Conservation (phyloP, 1,140 invertebrate genomes). For the Sesamia nonagrioides region DNA sequence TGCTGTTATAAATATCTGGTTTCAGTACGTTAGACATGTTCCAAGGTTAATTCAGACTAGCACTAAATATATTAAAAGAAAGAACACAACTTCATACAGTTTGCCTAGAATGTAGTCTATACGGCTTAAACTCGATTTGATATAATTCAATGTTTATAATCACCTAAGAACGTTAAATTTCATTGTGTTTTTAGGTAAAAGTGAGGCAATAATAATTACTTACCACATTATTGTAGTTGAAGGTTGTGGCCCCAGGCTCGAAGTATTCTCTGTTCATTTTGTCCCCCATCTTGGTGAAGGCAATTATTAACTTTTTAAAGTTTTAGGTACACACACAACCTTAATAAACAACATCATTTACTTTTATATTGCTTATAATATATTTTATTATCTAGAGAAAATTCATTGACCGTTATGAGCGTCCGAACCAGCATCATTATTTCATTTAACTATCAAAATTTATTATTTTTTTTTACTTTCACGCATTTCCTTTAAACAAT, state of each 20-base stretch:
- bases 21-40: conserved; percentile 16
- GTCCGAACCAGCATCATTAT: conserved; percentile 76
- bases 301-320: conserved; percentile 63
- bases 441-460: neutral
- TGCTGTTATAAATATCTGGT: conserved; percentile 13
- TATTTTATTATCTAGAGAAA: conserved; percentile 52
- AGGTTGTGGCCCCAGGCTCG: conserved; percentile 74
- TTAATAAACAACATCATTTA: conserved; percentile 51
- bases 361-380: conserved; percentile 57
- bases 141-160: neutral
- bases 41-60: conserved; percentile 39
- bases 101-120: neutral
- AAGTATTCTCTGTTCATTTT: conserved; percentile 82
- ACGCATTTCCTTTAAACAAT: neutral
- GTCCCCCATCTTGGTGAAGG: conserved; percentile 71
- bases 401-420: conserved; percentile 66
- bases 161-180: neutral
- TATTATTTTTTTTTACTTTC: neutral
- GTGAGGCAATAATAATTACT: conserved; percentile 58
- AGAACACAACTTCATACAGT: no score
- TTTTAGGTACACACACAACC: conserved; percentile 64
- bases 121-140: neutral
- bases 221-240: conserved; percentile 85
- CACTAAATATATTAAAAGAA: neutral
- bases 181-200: conserved; percentile 38